phyloP scores from a whole-genome alignment of 2,797 vertebrate genomes.

The Nothura maculosa region DNA sequence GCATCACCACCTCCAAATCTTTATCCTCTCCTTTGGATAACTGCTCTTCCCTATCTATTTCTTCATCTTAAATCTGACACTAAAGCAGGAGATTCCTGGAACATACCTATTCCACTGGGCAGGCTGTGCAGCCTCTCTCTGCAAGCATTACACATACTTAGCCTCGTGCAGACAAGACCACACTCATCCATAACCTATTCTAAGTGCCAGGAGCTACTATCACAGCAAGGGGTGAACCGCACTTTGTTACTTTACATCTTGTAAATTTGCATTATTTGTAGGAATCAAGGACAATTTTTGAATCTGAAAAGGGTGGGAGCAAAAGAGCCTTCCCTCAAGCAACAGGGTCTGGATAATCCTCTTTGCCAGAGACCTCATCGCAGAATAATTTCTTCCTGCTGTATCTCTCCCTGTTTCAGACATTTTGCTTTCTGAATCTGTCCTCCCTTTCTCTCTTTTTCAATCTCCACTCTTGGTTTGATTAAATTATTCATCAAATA shows the following conservation, averaged over 20 bases:
- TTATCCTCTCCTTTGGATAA: background rate
- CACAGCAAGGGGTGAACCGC: background rate
- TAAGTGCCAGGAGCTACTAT: background rate
- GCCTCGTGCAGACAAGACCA: background rate
- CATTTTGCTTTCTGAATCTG: background rate
- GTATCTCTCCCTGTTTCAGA: background rate
- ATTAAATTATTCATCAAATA: background rate
- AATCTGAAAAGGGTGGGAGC: background rate
- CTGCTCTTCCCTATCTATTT: background rate
- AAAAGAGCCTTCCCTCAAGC: background rate
- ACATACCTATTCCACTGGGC: background rate
- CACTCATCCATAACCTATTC: rapidly evolving
- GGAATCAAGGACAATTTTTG: background rate
- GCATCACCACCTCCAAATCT: background rate
- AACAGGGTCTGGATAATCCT: background rate
- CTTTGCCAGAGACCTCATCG: background rate
- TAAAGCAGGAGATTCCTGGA: background rate
- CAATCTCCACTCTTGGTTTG: background rate
- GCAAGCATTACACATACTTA: background rate
- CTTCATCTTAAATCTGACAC: background rate
- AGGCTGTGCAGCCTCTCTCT: background rate
- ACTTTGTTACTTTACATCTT: background rate
- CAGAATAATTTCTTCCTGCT: background rate
- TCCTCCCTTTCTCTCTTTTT: background rate
- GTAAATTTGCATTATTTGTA: background rate